Conservation (phyloP, 1,140 invertebrate species). For the Nephotettix cincticeps region DNA sequence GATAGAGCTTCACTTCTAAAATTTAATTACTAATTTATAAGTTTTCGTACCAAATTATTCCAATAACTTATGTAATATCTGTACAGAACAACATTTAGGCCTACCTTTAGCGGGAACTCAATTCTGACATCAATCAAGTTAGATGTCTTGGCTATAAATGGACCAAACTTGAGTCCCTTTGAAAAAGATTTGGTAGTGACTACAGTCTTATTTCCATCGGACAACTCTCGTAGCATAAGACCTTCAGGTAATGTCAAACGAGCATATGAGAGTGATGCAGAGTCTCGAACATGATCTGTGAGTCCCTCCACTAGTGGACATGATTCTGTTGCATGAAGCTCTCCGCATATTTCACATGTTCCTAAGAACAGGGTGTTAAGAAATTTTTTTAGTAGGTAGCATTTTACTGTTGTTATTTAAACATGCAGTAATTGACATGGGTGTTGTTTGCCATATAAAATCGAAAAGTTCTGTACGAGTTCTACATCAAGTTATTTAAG, state of each 20-base stretch:
- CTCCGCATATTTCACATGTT: slow-evolving; percentile 11
- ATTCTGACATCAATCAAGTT: background rate
- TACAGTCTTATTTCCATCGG: background rate
- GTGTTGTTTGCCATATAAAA: too few relatives aligned
- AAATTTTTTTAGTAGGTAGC: too few relatives aligned
- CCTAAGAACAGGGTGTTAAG: too few relatives aligned
- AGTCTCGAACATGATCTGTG: background rate
- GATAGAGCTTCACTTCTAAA: too few relatives aligned
- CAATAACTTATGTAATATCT: too few relatives aligned
- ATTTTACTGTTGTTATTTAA: too few relatives aligned
- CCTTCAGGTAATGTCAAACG: background rate
- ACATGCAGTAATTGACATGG: too few relatives aligned
- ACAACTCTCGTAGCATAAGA: background rate
- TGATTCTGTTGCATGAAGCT: background rate
- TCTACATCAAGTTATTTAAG: too few relatives aligned
- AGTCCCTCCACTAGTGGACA: background rate
- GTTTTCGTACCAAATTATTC: too few relatives aligned
- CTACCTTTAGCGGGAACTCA: background rate
- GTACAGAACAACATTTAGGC: too few relatives aligned
- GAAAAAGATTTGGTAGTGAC: background rate
- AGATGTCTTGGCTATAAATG: slow-evolving; percentile 12
- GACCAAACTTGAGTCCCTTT: slow-evolving; percentile 1
- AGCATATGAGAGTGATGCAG: background rate
- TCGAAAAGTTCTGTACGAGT: too few relatives aligned
- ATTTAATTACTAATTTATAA: too few relatives aligned